Base-by-base conservation (phyloP, 2,797 vertebrate genomes). In the Tenualosa thibaudeaui region DNA sequence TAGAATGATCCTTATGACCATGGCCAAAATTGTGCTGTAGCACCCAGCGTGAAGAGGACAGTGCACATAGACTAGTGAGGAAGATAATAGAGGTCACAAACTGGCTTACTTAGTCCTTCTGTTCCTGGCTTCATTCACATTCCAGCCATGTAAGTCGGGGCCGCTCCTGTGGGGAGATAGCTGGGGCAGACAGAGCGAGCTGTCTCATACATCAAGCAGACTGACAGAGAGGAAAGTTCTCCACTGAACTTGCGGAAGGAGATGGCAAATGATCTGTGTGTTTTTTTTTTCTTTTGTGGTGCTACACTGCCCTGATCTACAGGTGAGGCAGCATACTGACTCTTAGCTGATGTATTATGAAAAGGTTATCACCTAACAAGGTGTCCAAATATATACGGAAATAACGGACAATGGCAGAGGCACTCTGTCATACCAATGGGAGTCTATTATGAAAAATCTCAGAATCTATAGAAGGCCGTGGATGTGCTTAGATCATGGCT, bases 141-240 rank as follows among this genome's bases (percentile, higher is more conserved):
- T 62, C 58, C 58, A 62, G 58, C 24, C 58, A 62, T 62, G 58
- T n/a, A 2, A 62, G 58, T 62, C 58, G 6, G 58, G 58, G 58
- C 22, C 7, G 58, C 22, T 62, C 8, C 58, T 62, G n/a, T 24
- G 8, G 58, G 58, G n/a, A 62, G 58, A 62, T 24, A 62, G 58
- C 58, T 9, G n/a, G 22, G n/a, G 5, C 58, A 24, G 58, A 62
- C 22, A n/a, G 58, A 62, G 58, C 7, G n/a, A 62, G 58, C 22
- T 10, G 58, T 62, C 58, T 24, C 5, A 62, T 26, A 62, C 58
- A 62, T 62, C 58, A 62, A 62, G 58, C 58, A 7, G n/a, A 8
- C 58, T 62, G 58, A 62, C 22, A 56, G 53, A 58, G 56, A 58
- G 56, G 56, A 58, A 62, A 62, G 58, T 62, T 62, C 58, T 62